Evolutionary conservation across 1,140 invertebrate species (phyloP).

Genomic region (Hypothenemus hampei): DNA sequence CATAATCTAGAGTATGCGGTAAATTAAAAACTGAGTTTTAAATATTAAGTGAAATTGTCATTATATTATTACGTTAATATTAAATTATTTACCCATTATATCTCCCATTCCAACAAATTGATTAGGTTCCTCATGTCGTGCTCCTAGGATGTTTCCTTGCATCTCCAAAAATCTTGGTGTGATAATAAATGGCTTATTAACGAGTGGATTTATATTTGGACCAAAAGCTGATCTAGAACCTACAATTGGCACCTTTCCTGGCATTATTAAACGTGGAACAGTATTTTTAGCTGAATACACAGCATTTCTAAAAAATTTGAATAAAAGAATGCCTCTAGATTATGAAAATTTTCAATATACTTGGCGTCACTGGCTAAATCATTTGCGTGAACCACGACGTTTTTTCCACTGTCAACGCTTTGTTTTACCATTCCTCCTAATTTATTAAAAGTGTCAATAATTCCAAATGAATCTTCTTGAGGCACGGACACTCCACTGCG

Average conservation of each 20-base stretch:
- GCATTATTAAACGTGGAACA: slow-evolving; percentile 5
- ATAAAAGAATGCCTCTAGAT: too few relatives aligned
- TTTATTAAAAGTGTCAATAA: slow-evolving; percentile 25
- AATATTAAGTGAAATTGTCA: background rate
- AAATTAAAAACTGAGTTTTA: background rate
- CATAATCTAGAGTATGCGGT: slow-evolving; percentile 15
- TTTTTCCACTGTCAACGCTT: slow-evolving; percentile 19
- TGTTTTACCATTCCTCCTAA: slow-evolving; percentile 15
- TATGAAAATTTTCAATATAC: too few relatives aligned
- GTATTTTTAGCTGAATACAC: slow-evolving; percentile 2
- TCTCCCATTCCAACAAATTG: slow-evolving; percentile 23
- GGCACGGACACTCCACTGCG: slow-evolving; percentile 17
- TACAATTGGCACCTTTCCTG: slow-evolving; percentile 4
- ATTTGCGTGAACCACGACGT: slow-evolving; percentile 8
- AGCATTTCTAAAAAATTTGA: slow-evolving; percentile 9
- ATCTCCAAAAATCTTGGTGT: slow-evolving; percentile 36
- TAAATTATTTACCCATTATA: slow-evolving; percentile 17
- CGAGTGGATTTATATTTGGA: background rate
- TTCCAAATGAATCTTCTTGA: background rate
- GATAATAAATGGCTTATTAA: slow-evolving; percentile 34
- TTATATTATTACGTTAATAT: too few relatives aligned
- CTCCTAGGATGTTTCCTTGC: slow-evolving; percentile 13
- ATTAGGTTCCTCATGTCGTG: background rate
- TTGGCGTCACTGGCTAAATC: slow-evolving; percentile 13
- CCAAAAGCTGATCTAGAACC: background rate